These are phyloP conservation scores for Netelia fuscicornis DNA, from an alignment of 2,888 invertebrate species.

Conservation along the genomic window DNA sequence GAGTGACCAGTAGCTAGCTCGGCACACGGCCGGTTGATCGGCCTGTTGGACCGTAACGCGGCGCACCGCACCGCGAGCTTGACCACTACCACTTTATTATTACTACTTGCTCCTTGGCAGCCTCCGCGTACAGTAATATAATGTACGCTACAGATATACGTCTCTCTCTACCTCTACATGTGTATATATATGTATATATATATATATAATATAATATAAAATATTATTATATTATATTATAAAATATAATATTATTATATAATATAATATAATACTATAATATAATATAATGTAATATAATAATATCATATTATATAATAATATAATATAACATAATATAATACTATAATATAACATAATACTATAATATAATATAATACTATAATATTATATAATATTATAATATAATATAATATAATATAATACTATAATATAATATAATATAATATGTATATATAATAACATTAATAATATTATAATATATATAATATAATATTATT, in stretches of 20 bases:
- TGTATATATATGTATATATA: conserved; percentile 1
- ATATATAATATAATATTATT: background rate
- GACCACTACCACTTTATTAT: conserved; percentile 83
- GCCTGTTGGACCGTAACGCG: conserved; percentile 83
- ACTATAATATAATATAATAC: too few species aligned
- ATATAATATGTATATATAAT: background rate
- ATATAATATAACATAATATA: too few species aligned
- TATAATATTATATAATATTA: too few species aligned
- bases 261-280: too few species aligned
- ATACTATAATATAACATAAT: too few species aligned
- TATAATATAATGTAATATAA: background rate
- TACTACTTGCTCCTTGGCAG: conserved; percentile 74
- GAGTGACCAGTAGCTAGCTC: conserved; percentile 81
- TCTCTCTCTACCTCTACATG: background rate
- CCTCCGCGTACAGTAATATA: conserved; percentile 21
- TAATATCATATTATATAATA: too few species aligned
- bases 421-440: too few species aligned
- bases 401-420: too few species aligned
- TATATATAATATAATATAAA: too few species aligned
- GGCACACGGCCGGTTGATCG: conserved; percentile 82
- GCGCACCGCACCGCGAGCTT: conserved; percentile 71
- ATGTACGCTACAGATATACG: conserved; percentile 1
- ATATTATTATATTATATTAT: too few species aligned
- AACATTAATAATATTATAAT: background rate
- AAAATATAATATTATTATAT: too few species aligned